phyloP scores from a whole-genome alignment of 2,888 invertebrate species.

The Epinotia ramella region DNA sequence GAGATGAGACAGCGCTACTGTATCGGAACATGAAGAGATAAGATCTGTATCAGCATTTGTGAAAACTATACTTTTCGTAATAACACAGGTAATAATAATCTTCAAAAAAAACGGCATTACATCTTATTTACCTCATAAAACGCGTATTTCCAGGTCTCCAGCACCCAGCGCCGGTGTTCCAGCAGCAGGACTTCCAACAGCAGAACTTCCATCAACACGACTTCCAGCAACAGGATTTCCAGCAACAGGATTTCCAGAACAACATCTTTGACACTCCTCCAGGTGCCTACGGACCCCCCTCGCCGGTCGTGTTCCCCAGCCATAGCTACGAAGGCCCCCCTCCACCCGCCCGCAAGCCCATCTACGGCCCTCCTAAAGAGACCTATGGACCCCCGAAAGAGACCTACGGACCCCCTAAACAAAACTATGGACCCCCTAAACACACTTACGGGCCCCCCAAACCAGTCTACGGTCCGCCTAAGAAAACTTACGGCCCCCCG shows the following conservation, averaged over 20 bases:
- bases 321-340: constrained; percentile 82
- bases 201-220: constrained; percentile 51
- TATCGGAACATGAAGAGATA: too few species aligned
- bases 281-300: constrained; percentile 81
- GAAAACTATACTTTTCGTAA: too few species aligned
- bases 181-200: constrained; percentile 65
- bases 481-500: constrained; percentile 66
- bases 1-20: too few species aligned
- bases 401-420: constrained; percentile 69
- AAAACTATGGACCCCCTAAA: constrained; percentile 77
- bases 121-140: background rate
- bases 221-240: constrained; percentile 48
- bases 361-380: constrained; percentile 54
- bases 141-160: constrained; percentile 73
- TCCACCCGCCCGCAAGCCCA: constrained; percentile 74
- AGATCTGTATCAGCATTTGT: too few species aligned
- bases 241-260: constrained; percentile 50
- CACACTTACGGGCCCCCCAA: constrained; percentile 76
- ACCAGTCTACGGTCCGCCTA: constrained; percentile 67
- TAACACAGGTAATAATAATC: too few species aligned
- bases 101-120: background rate
- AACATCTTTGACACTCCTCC: constrained; percentile 62
- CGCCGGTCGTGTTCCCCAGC: constrained; percentile 73
- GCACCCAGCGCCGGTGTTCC: constrained; percentile 82
- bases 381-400: constrained; percentile 64